Evolutionary conservation across 2,797 vertebrate species (phyloP).

Genomic region (Catharus ustulatus): DNA sequence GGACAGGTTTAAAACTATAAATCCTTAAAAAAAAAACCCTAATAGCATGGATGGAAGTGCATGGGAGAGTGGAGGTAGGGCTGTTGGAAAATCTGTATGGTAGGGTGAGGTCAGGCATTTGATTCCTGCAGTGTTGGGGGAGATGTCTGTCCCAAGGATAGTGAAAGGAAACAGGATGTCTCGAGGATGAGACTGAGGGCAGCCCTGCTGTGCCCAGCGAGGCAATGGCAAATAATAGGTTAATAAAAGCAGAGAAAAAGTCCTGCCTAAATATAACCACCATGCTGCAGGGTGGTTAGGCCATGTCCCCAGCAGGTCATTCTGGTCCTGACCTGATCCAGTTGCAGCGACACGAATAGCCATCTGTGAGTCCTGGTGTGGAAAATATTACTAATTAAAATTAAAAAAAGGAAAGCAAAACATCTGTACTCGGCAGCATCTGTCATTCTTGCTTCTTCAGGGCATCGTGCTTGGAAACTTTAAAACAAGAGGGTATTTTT

Average conservation of each 20-base stretch:
- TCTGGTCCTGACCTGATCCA: conserved; percentile 17
- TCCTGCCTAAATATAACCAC: conserved; percentile 33
- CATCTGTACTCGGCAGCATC: conserved; percentile 60
- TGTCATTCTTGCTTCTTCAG: conserved; percentile 66
- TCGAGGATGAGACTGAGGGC: accelerated
- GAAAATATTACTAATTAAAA: conserved; percentile 73
- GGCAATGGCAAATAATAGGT: not conserved
- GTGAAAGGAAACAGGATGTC: not conserved
- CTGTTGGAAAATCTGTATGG: not conserved
- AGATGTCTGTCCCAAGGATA: not conserved
- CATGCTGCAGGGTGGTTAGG: not conserved
- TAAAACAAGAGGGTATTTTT: conserved; percentile 59
- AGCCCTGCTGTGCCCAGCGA: not conserved
- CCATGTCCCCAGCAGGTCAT: conserved; percentile 10
- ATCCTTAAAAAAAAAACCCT: too few species aligned
- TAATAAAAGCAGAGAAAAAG: not conserved
- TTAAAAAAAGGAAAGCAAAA: conserved; percentile 45
- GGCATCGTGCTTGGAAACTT: conserved; percentile 67
- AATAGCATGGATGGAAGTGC: not conserved
- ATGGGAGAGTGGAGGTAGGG: not conserved
- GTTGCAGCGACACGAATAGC: not conserved
- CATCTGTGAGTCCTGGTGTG: conserved; percentile 55
- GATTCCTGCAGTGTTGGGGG: not conserved
- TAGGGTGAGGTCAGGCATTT: not conserved
- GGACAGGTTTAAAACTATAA: not conserved